These are phyloP conservation scores for Dendrophyllia cribrosa DNA, from an alignment of 64 coral and sea anemone genomes.

Conservation along the genomic window DNA sequence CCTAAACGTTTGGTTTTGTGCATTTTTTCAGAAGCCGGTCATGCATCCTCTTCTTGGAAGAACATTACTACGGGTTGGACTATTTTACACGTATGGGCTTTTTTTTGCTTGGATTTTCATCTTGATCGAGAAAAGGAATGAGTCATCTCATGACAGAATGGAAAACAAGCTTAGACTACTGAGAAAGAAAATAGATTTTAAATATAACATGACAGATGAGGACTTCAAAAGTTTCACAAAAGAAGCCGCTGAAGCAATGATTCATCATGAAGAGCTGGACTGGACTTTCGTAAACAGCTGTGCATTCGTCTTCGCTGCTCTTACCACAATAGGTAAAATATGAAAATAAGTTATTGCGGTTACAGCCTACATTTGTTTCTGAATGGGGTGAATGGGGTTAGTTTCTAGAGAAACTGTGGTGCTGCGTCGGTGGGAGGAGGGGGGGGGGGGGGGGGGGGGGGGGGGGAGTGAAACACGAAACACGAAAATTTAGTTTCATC, in stretches of 20 bases:
- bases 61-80: background rate
- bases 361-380: too few relatives aligned
- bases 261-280: background rate
- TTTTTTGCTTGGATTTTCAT: constrained; percentile 36
- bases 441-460: too few relatives aligned
- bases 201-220: constrained; percentile 33
- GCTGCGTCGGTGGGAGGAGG: too few relatives aligned
- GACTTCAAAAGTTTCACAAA: constrained; percentile 28
- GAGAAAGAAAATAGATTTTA: background rate
- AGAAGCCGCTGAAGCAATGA: background rate
- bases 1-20: too few relatives aligned
- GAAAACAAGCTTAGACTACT: background rate
- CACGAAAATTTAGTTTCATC: too few relatives aligned
- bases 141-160: constrained; percentile 1
- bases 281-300: constrained; percentile 41
- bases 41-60: constrained; percentile 22
- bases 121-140: background rate
- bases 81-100: background rate
- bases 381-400: too few relatives aligned
- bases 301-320: constrained; percentile 26
- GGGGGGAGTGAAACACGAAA: too few relatives aligned
- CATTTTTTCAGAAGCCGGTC: background rate
- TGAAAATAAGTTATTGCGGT: background rate
- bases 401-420: too few relatives aligned
- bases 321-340: constrained; percentile 48